phyloP scores from a whole-genome alignment of 1,140 invertebrate genomes.

The Octopus sinensis region DNA sequence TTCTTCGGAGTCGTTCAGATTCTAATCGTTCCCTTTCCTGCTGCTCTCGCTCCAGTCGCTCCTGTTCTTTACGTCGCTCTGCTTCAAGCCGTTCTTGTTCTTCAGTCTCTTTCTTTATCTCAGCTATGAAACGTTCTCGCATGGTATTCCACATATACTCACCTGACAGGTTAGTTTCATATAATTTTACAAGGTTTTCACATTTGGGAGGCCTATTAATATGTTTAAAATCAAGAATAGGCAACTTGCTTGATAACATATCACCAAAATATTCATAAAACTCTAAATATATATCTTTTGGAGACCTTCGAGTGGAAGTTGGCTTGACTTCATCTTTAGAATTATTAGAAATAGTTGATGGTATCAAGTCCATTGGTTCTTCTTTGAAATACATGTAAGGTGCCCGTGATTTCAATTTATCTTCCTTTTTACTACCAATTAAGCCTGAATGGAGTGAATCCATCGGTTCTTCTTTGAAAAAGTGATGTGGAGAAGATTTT shows the following conservation, averaged over 20 bases:
- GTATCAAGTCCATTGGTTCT: not conserved
- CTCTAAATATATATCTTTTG: slow-evolving; percentile 43
- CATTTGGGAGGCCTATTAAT: slow-evolving; percentile 33
- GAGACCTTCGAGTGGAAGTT: slow-evolving; percentile 18
- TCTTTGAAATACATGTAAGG: not conserved
- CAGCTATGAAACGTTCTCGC: slow-evolving; percentile 30
- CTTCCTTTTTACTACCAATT: too few relatives aligned
- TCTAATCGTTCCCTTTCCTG: slow-evolving; percentile 20
- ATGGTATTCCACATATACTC: slow-evolving; percentile 46
- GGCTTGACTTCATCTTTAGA: not conserved
- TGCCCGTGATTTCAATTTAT: too few relatives aligned
- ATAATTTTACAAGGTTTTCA: slow-evolving; percentile 32
- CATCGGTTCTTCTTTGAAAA: too few relatives aligned
- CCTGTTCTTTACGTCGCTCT: slow-evolving; percentile 21
- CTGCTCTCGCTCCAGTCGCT: slow-evolving; percentile 23
- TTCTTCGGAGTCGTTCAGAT: not conserved
- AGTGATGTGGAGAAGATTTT: too few relatives aligned
- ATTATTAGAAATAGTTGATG: not conserved
- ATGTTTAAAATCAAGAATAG: slow-evolving; percentile 28
- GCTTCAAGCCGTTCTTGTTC: slow-evolving; percentile 25
- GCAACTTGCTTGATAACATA: slow-evolving; percentile 40
- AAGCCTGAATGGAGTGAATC: too few relatives aligned
- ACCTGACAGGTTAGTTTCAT: slow-evolving; percentile 38
- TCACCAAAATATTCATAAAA: slow-evolving; percentile 54
- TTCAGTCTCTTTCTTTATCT: slow-evolving; percentile 27